Conservation (phyloP, 2,113 vertebrate genomes). For the Neofelis nebulosa region DNA sequence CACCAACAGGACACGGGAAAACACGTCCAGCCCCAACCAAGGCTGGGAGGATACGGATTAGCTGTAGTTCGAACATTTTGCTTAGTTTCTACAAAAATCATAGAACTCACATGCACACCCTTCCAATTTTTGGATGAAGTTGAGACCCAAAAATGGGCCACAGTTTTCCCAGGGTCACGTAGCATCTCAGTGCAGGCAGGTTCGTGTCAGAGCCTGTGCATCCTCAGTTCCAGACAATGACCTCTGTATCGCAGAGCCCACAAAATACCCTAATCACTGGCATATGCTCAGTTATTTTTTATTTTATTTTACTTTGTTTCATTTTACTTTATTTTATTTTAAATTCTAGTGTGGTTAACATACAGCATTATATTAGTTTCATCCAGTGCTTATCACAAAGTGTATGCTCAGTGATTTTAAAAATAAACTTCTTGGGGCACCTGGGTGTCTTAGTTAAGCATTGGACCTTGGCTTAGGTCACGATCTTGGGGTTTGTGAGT, state of each 20-base stretch:
- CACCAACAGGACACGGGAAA: neutral
- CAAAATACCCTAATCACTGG: neutral
- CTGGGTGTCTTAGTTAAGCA: no score
- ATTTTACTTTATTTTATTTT: neutral
- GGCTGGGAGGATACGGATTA: neutral
- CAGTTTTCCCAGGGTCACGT: neutral
- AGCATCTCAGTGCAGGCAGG: neutral
- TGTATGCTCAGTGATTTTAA: neutral
- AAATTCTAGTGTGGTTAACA: neutral
- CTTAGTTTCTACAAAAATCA: neutral
- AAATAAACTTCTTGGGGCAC: neutral
- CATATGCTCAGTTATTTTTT: neutral
- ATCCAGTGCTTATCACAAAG: neutral
- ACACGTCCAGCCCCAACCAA: neutral
- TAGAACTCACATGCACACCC: neutral
- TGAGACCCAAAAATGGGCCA: neutral
- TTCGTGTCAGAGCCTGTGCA: neutral
- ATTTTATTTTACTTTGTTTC: no score
- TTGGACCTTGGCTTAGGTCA: no score
- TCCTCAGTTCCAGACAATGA: neutral
- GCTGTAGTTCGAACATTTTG: neutral
- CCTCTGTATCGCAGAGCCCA: no score
- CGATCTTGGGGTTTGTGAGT: no score
- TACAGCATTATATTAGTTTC: neutral
- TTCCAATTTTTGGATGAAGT: neutral